These are phyloP conservation scores for Aspidiotus rigidus DNA, from an alignment of 2,888 invertebrate species.

Conservation along the genomic window DNA sequence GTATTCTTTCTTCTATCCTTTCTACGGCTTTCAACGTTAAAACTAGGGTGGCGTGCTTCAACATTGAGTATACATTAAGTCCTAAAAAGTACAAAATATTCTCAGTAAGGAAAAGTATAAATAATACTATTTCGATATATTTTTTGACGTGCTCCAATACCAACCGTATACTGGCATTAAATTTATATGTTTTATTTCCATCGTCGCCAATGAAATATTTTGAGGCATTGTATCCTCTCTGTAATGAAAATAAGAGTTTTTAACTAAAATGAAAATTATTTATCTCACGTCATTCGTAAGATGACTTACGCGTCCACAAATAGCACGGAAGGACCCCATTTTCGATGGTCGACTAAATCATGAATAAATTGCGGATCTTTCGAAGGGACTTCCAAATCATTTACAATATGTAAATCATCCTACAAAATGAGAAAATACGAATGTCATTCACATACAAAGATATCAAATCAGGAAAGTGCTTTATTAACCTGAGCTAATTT, in stretches of 20 bases:
- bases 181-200: slow-evolving; percentile 70
- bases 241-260: slow-evolving; percentile 42
- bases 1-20: no score
- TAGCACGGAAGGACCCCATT: slow-evolving; percentile 94
- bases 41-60: slow-evolving; percentile 90
- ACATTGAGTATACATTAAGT: slow-evolving; percentile 90
- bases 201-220: slow-evolving; percentile 76
- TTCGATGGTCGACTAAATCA: slow-evolving; percentile 69
- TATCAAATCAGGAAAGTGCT: not conserved
- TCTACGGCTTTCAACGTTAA: slow-evolving; percentile 50
- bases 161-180: slow-evolving; percentile 87
- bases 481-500: slow-evolving; percentile 66
- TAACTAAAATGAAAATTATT: not conserved
- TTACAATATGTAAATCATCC: slow-evolving; percentile 87
- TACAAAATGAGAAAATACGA: slow-evolving; percentile 42
- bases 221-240: slow-evolving; percentile 77
- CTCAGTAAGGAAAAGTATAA: not conserved
- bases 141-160: slow-evolving; percentile 20
- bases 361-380: slow-evolving; percentile 67
- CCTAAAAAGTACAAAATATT: slow-evolving; percentile 42
- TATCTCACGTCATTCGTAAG: slow-evolving; percentile 27
- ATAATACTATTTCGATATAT: not conserved
- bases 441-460: not conserved
- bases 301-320: slow-evolving; percentile 77
- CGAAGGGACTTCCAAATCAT: slow-evolving; percentile 73